phyloP scores from a whole-genome alignment of 2,888 invertebrate genomes.

The Neoscelio sp. region DNA sequence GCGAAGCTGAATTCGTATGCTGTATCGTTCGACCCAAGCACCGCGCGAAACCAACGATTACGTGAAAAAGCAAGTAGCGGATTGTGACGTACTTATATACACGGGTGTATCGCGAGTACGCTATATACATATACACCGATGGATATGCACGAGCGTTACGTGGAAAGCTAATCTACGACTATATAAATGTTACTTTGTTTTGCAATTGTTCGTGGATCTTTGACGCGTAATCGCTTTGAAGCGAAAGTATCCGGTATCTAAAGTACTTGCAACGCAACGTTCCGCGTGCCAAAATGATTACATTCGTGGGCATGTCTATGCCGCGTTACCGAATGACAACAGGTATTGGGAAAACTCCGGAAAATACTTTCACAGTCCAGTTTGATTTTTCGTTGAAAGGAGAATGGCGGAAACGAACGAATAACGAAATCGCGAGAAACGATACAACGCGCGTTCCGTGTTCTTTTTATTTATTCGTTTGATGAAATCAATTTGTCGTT shows the following conservation, averaged over 20 bases:
- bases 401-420: conserved; percentile 18
- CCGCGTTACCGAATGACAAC: too few species aligned
- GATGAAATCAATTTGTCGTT: conserved; percentile 29
- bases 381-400: conserved; percentile 30
- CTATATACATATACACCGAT: conserved; percentile 71
- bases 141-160: conserved; percentile 65
- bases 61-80: conserved; percentile 28
- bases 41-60: conserved; percentile 19
- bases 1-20: neutral
- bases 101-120: conserved; percentile 65
- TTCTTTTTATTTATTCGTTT: conserved; percentile 21
- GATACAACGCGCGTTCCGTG: conserved; percentile 27
- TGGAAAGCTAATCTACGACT: conserved; percentile 51
- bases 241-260: conserved; percentile 8
- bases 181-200: conserved; percentile 33
- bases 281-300: conserved; percentile 35
- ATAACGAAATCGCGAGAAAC: conserved; percentile 44
- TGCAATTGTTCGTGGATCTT: conserved; percentile 20
- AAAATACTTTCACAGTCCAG: conserved; percentile 17
- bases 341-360: conserved; percentile 15
- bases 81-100: conserved; percentile 65
- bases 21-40: neutral
- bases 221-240: conserved; percentile 14
- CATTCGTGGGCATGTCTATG: conserved; percentile 11
- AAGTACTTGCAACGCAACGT: conserved; percentile 14